Evolutionary conservation across 2,113 vertebrate species (phyloP), one percentile per base, ranked within the genome.

Genomic region (Rhabdomys dilectus): DNA sequence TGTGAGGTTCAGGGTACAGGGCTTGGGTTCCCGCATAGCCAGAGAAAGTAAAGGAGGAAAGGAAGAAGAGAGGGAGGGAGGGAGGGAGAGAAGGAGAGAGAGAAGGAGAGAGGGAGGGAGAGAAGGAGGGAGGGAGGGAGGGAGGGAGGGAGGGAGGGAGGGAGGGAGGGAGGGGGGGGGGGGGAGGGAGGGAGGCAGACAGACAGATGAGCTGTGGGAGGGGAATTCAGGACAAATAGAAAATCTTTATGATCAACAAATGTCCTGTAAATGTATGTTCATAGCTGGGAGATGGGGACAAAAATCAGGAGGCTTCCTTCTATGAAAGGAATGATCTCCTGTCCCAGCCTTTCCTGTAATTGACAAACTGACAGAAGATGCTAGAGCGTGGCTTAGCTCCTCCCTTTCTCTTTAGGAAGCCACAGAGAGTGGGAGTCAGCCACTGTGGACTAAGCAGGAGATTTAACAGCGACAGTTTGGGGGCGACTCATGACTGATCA

Each of bases 351-450:
- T 92, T 80, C 64, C 58, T 56, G 68, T 82, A 82, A 72, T 22
- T 34, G 87, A 24, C 72, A 56, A 51, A 4, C 70, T 75, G 31
- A 21, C 26, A 91, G 42, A 95, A 70, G 42, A 24, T 39, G 45
- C 60, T 48, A 3, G 29, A 66, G 68, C 3, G 0, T 39, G 34
- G 15, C 15, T n/a, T 16, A 42, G 48, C n/a, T 21, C 62, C 19
- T 62, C n/a, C 48, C 42, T 12, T 62, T 96, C 26, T 77, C 24
- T 90, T n/a, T 45, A 0, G 3, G 45, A 53, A 26, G 21, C 42
- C 19, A 12, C 81, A 26, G 7, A 51, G 34, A 26, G 3, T 8
- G 10, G 45, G 13, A 0, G 5, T n/a, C 68, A 3, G 1, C 85
- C 64, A 13, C 58, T 42, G 29, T 29, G 24, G 58, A n/a, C 56